Base-by-base conservation (phyloP, 2,113 vertebrate species). In the Climacteris rufus region DNA sequence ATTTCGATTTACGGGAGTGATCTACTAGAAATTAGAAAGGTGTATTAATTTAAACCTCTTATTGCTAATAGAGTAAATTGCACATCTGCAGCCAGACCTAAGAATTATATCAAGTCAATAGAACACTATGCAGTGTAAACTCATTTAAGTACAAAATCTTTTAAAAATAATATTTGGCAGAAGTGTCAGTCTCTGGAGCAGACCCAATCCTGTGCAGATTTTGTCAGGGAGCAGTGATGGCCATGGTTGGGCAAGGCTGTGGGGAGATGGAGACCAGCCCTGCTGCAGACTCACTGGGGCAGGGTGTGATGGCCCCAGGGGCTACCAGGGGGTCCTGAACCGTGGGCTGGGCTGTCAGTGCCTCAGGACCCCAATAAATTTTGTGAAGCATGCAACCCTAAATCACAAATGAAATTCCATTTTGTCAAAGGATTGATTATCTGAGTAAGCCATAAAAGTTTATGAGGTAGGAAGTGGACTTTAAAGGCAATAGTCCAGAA, bases 251-350 rank as follows among this genome's bases (percentile, higher is more conserved):
- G 19, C 31, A 72, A 7, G 35, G 45, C 40, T n/a, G 22, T 22
- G 45, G 40, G 40, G 30, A 70, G 24, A 56, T 66, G 47, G 66
- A 75, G 33, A 75, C 5, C 45, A 50, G 44, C 13, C 42, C 21
- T 7, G 13, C 33, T 60, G 28, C 4, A 4, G 39, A 5, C 1
- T 7, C n/a, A 1, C 42, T n/a, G 25, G 37, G 30, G 47, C n/a
- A 59, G 42, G 31, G 59, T 27, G 28, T 44, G 44, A 20, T 33
- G 49, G 59, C 18, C 12, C 17, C 25, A 19, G 22, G 20, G 25
- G 2, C 7, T 37, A 35, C 60, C 16, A 14, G 2, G 3, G 25
- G 7, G 22, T 39, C 22, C 35, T 52, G 64, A 21, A 40, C 33
- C 11, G 2, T 31, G 31, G 11, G 54, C 56, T 70, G 50, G 23